Evolutionary conservation across 2,888 invertebrate species (phyloP).

Genomic region (Idaea straminata): DNA sequence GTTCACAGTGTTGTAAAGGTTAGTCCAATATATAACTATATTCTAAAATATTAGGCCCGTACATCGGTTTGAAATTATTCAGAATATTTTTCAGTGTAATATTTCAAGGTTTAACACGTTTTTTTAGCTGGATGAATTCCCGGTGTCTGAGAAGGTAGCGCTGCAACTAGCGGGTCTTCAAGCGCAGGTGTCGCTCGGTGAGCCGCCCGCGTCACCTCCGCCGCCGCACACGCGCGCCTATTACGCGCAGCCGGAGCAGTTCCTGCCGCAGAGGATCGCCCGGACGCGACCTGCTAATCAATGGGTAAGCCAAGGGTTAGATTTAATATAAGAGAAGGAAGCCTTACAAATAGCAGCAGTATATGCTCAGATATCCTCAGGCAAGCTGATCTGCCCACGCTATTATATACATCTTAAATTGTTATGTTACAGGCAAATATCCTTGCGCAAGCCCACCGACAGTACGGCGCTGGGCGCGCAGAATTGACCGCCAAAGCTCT

Average conservation of each 20-base stretch:
- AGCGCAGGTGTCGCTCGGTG: constrained; percentile 95
- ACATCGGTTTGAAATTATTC: background rate
- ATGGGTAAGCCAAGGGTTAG: constrained; percentile 79
- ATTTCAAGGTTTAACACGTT: background rate
- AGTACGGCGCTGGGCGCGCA: constrained; percentile 94
- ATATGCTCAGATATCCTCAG: too few species aligned
- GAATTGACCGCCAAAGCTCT: constrained; percentile 95
- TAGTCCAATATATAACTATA: constrained; percentile 21
- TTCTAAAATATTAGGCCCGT: background rate
- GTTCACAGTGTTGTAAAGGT: constrained; percentile 97
- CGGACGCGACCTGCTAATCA: constrained; percentile 89
- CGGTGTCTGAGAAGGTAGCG: constrained; percentile 96
- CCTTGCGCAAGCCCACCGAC: constrained; percentile 91
- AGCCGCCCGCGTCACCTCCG: constrained; percentile 85
- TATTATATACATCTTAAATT: background rate
- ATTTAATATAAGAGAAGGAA: too few species aligned
- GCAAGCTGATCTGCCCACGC: too few species aligned
- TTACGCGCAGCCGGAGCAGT: constrained; percentile 94
- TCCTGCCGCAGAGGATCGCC: constrained; percentile 91
- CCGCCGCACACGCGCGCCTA: constrained; percentile 89
- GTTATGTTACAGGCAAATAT: constrained; percentile 82
- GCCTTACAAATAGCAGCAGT: background rate
- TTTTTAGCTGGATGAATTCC: constrained; percentile 92
- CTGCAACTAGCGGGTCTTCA: constrained; percentile 96
- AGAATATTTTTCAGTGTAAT: too few species aligned